Base-by-base conservation (phyloP, 2,888 invertebrate species). In the Merodon equestris region DNA sequence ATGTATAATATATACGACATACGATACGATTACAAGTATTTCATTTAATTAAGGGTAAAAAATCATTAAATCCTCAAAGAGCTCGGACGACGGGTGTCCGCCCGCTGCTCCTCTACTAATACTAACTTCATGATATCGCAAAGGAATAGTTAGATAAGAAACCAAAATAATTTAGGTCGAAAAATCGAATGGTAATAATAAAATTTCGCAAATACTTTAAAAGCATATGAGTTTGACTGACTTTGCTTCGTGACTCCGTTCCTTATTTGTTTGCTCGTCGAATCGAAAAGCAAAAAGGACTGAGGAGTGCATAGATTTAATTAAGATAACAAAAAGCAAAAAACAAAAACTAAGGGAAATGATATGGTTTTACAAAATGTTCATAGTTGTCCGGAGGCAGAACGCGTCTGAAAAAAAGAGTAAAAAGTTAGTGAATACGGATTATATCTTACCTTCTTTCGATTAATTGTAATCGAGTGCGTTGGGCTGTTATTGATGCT, bases 391-490 rank as follows among this genome's bases (percentile, higher is more conserved):
- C 34, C 64, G 56, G 19, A 56, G 42, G 18, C 17, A 36, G 44
- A 53, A 10, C 44, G 74, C 54, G 40, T 58, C 79, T 79, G 79
- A 74, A 79, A 79, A 64, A 79, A 54, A 77, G 57, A 74, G 9
- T 70, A 79, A 79, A 63, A 68, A 74, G 74, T 79, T 79, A 79
- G 74, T 74, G 64, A 74, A 70, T 60, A 64, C 44, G 58, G 60
- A 64, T 68, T 64, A 19, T 50, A 54, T 74, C 79, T 74, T 79
- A 74, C 73, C 79, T 74, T 79, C 51, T 15, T 9, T 34, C 38
- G 18, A 45, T 51, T 66, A 61, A 38, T 40, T 53, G 7, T 27
- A 27, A 27, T 27, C 7, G 27, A 27, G 2, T 27, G 27, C 2
- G 51, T 38, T 56, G 14, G 34, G 42, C 27, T 44, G 63, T 58